These are phyloP conservation scores for Acanthosepion esculentum DNA, from an alignment of 2,888 invertebrate species.

Conservation along the genomic window DNA sequence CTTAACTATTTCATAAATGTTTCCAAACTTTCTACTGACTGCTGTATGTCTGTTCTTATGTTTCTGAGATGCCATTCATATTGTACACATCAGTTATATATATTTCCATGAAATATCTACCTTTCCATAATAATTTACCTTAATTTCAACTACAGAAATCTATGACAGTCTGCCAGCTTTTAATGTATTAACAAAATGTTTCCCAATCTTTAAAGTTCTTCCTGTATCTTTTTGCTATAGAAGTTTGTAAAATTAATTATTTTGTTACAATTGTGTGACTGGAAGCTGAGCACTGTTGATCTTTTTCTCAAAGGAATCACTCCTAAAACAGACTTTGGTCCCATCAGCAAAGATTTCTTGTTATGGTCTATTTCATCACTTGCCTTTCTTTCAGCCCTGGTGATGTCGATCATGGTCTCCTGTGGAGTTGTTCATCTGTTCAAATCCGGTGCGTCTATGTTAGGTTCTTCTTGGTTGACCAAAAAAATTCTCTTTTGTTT, in stretches of 20 bases:
- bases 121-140: too few relatives aligned
- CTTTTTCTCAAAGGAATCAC: neutral
- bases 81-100: too few relatives aligned
- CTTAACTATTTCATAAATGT: too few relatives aligned
- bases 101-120: too few relatives aligned
- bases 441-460: slow-evolving; percentile 40
- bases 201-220: neutral
- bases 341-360: neutral
- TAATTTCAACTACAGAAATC: too few relatives aligned
- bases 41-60: too few relatives aligned
- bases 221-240: neutral
- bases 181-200: neutral
- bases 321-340: neutral
- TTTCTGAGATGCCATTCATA: too few relatives aligned
- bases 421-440: slow-evolving; percentile 41
- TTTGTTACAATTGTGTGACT: neutral
- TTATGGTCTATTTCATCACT: slow-evolving; percentile 34
- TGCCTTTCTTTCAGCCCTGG: slow-evolving; percentile 46
- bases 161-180: neutral
- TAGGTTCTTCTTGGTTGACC: slow-evolving; percentile 34
- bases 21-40: too few relatives aligned
- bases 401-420: slow-evolving; percentile 44
- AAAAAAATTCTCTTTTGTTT: neutral
- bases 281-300: neutral
- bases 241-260: neutral